Evolutionary conservation across 1,140 invertebrate species (phyloP), one percentile per base, ranked within the genome.

Genomic region (Drosophila willistoni): DNA sequence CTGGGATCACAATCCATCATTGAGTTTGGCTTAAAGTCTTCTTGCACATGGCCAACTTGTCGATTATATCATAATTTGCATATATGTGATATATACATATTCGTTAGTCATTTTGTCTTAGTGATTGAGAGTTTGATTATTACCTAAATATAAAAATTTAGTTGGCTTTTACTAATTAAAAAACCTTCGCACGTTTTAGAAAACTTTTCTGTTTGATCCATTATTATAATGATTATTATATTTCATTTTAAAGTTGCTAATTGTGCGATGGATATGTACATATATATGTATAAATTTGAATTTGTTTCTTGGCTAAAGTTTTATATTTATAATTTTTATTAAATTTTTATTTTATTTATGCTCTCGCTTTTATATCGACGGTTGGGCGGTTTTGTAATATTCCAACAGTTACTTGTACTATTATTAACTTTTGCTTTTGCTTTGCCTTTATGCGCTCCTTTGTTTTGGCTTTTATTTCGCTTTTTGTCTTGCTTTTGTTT

Each of bases 301-400:
- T 9, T 47, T 47, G 44, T 47, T 47, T 9, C 7, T 47, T 10
- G 44, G 44, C 19, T 51, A 22, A 22, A 51, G 55, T 65, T 64
- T 68, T 67, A 57, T 42, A 22, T 62, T 63, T 62, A 60, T 64
- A 71, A 36, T 47, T 73, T 73, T 65, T 41, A 41, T 55, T 75
- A 9, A 36, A 14, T 68, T 71, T 42, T 71, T 66, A 7, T 65
- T 64, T 66, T 82, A 68, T 73, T 47, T 39, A n/a, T 39, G 29
- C 29, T 59, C n/a, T 59, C 6, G 5, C 39, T 19, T 59, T 14
- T 39, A 39, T 39, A 39, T 39, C 36, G 14, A 17, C 2, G 3
- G 17, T 51, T 51, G 44, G 41, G 73, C 73, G 82, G 87, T 86
- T 86, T 86, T 79, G 83, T 87, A 86, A 86, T 87, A 83, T 79